Base-by-base conservation (phyloP, 2,797 vertebrate species). In the Cottoperca gobio region DNA sequence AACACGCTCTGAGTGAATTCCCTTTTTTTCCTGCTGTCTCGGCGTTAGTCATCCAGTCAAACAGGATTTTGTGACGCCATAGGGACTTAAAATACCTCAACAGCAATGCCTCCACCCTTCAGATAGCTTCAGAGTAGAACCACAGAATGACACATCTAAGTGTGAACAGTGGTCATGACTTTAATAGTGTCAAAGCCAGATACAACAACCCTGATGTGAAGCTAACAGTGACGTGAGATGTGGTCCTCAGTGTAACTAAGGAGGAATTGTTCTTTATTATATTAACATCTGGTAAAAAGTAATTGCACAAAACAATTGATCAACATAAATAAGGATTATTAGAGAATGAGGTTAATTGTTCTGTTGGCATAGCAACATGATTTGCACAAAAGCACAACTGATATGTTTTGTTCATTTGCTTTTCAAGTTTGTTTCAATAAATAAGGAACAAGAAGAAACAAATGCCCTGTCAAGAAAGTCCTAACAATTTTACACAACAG, bases 371-470 rank as follows among this genome's bases (percentile, higher is more conserved):
- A 59, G 68, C 42, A 68, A 58, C 8, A 2, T 40, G 4, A 21
- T 13, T 37, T 53, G 8, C 23, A n/a, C 2, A 45, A 62, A n/a
- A 68, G 39, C 45, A 63, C 43, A 9, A 19, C 31, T 13, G 6
- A 43, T 42, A 1, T 28, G 19, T 55, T 81, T 85, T 86, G 86
- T 83, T 83, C 73, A 19, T 73, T 72, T 66, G 46, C 60, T 66
- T 43, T 54, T 13, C 12, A 55, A 1, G 5, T 48, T 59, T 40
- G 16, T 66, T 62, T 71, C 31, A 78, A 85, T 86, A 86, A 86
- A 90, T 87, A 84, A 23, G 1, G 8, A 35, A 40, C 14, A 63
- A 11, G 13, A 43, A 62, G 5, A 11, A 69, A 13, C 21, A 40
- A 4, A 72, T 14, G 5, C n/a, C 10, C 42, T 43, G 6, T 53